Evolutionary conservation across 2,888 invertebrate species (phyloP).

Genomic region (Cosmia pyralina): DNA sequence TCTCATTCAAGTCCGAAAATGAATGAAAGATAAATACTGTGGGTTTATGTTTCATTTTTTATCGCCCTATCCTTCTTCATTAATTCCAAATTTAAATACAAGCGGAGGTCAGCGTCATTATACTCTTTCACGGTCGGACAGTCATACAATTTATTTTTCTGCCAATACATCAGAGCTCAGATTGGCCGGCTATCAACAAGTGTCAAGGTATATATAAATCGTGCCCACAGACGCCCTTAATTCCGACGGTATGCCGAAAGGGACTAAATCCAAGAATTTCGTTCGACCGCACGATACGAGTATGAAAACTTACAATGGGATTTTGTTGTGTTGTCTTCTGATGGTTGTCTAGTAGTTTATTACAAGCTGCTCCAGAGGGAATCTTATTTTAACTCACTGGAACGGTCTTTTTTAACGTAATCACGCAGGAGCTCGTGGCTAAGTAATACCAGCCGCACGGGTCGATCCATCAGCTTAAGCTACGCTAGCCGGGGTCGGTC

Average conservation of each 20-base stretch:
- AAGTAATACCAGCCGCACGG: no score
- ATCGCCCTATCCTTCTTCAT: conserved; percentile 48
- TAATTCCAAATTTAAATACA: conserved; percentile 58
- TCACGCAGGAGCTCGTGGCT: neutral
- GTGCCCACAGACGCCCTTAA: conserved; percentile 67
- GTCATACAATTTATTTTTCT: conserved; percentile 76
- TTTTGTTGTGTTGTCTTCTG: conserved; percentile 35
- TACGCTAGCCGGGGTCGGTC: no score
- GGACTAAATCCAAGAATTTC: conserved; percentile 52
- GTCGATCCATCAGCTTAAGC: no score
- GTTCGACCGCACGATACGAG: conserved; percentile 39
- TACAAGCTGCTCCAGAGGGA: neutral
- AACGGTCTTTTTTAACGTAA: neutral
- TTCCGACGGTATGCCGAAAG: conserved; percentile 51
- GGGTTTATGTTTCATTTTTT: conserved; percentile 48
- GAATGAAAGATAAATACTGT: conserved; percentile 48
- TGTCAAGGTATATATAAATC: conserved; percentile 83
- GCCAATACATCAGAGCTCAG: conserved; percentile 73
- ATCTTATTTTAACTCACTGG: neutral
- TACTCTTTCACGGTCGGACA: conserved; percentile 70
- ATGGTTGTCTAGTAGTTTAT: conserved; percentile 17
- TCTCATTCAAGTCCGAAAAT: conserved; percentile 27
- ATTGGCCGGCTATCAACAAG: conserved; percentile 84
- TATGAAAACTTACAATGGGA: conserved; percentile 42
- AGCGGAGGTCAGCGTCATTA: conserved; percentile 67